Evolutionary conservation across 2,797 vertebrate genomes (phyloP).

Genomic region (Gephyroberyx darwinii): DNA sequence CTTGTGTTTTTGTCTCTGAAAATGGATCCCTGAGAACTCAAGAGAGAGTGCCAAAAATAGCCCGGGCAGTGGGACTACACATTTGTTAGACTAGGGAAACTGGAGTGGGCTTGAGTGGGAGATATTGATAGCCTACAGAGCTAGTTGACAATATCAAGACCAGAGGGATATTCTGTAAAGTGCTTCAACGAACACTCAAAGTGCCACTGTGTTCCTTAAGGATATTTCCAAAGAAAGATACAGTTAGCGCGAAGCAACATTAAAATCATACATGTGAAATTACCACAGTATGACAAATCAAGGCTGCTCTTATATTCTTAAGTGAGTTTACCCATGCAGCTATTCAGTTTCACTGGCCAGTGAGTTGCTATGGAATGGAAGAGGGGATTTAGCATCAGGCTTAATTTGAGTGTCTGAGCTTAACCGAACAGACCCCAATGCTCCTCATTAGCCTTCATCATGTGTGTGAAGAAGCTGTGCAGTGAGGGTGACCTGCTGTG

Average conservation of each 20-base stretch:
- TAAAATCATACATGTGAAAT: too few relatives aligned
- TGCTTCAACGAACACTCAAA: slow-evolving; percentile 9
- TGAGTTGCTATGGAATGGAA: slow-evolving; percentile 34
- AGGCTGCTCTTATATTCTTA: not conserved
- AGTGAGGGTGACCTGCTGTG: slow-evolving; percentile 49
- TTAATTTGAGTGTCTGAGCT: slow-evolving; percentile 21
- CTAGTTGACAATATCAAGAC: not conserved
- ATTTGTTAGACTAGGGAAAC: slow-evolving; percentile 27
- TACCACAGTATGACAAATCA: not conserved
- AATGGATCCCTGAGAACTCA: slow-evolving; percentile 60
- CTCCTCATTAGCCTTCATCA: slow-evolving; percentile 55
- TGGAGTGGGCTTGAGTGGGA: slow-evolving; percentile 27
- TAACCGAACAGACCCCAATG: slow-evolving; percentile 32
- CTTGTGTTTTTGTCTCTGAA: slow-evolving; percentile 52
- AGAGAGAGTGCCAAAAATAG: slow-evolving; percentile 68
- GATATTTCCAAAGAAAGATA: slow-evolving; percentile 6
- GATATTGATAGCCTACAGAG: slow-evolving; percentile 28
- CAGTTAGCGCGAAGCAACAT: too few relatives aligned
- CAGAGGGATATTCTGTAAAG: slow-evolving; percentile 19
- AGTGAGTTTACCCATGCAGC: slow-evolving; percentile 20
- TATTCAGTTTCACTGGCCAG: slow-evolving; percentile 28
- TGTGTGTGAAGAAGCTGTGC: slow-evolving; percentile 32
- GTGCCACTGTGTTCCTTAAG: slow-evolving; percentile 8
- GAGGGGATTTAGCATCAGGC: slow-evolving; percentile 18
- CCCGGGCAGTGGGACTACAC: slow-evolving; percentile 32